These are phyloP conservation scores for Nematopogon swammerdamellus DNA, from an alignment of 2,888 invertebrate species.

Conservation along the genomic window DNA sequence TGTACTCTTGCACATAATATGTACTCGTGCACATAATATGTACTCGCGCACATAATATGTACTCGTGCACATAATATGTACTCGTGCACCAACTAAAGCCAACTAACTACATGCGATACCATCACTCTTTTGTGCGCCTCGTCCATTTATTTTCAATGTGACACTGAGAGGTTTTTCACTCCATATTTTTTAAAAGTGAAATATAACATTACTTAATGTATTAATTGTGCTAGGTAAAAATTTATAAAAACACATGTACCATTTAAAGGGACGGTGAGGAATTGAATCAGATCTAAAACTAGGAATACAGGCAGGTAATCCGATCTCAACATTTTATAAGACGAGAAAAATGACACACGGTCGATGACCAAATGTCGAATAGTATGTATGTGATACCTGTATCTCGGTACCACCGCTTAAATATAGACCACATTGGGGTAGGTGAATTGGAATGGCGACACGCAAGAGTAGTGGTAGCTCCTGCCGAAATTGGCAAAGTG, in stretches of 20 bases:
- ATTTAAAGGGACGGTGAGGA: slow-evolving; percentile 14
- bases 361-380: too few relatives aligned
- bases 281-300: slow-evolving; percentile 11
- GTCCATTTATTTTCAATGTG: too few relatives aligned
- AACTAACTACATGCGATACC: slow-evolving; percentile 3
- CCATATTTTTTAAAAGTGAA: too few relatives aligned
- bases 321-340: background rate
- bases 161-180: too few relatives aligned
- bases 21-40: slow-evolving; percentile 39
- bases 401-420: too few relatives aligned
- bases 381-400: too few relatives aligned
- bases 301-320: background rate
- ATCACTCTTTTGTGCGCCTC: background rate
- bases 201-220: too few relatives aligned
- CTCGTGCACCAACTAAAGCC: slow-evolving; percentile 47
- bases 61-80: slow-evolving; percentile 35
- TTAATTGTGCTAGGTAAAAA: background rate
- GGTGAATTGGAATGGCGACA: slow-evolving; percentile 49
- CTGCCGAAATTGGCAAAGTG: slow-evolving; percentile 53
- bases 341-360: too few relatives aligned
- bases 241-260: background rate
- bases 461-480: slow-evolving; percentile 53
- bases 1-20: too few relatives aligned
- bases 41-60: slow-evolving; percentile 37
- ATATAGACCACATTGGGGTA: slow-evolving; percentile 50